Evolutionary conservation across 2,797 vertebrate genomes (phyloP).

Genomic region (Mormyrops attenuatus): DNA sequence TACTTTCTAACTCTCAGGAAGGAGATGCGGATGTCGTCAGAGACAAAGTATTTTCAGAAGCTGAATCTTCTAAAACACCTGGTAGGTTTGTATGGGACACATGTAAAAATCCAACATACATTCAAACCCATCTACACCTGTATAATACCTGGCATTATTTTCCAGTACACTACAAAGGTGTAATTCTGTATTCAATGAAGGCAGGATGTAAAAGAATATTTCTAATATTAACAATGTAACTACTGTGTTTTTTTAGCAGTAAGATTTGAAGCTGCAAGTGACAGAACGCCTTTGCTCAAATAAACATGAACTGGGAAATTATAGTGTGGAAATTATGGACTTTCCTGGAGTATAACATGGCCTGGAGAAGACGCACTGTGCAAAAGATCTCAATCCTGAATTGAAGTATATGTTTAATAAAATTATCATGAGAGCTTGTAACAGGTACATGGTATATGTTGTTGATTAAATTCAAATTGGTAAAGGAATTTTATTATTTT

Average conservation of each 20-base stretch:
- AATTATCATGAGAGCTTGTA: not conserved
- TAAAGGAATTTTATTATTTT: not conserved
- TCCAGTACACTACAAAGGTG: not conserved
- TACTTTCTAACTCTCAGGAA: not conserved
- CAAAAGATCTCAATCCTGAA: not conserved
- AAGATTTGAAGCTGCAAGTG: constrained; percentile 31
- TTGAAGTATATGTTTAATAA: not conserved
- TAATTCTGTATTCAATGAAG: not conserved
- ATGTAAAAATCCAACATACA: constrained; percentile 10
- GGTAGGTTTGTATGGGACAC: constrained; percentile 4
- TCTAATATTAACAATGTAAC: not conserved
- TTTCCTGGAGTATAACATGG: not conserved
- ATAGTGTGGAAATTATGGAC: not conserved
- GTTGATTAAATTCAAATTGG: not conserved
- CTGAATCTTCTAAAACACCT: not conserved
- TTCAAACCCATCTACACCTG: not conserved
- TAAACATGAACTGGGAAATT: constrained; percentile 9
- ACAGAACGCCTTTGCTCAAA: constrained; percentile 18
- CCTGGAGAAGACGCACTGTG: not conserved
- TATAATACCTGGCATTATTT: not conserved
- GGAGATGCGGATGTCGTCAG: not conserved
- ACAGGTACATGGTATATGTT: not conserved
- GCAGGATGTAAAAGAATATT: not conserved
- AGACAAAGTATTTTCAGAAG: constrained; percentile 6
- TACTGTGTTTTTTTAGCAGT: constrained; percentile 23